Conservation (phyloP, 2,888 invertebrate species). For the Drosophila picticornis region DNA sequence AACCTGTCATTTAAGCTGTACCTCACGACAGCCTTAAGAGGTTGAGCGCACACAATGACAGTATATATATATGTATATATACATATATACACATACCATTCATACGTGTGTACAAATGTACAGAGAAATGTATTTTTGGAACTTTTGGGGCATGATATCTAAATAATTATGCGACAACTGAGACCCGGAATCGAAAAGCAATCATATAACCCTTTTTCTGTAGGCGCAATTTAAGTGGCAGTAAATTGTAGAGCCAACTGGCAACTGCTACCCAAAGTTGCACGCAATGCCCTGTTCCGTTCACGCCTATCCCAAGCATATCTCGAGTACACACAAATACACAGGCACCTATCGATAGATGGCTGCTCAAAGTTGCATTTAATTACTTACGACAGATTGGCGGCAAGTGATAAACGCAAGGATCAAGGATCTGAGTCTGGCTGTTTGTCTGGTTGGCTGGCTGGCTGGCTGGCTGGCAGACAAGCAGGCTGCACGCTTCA, state of each 20-base stretch:
- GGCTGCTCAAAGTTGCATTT: conserved; percentile 58
- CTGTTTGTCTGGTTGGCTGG: conserved; percentile 7
- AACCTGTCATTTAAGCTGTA: conserved; percentile 48
- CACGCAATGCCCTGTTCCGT: conserved; percentile 44
- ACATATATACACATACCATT: neutral
- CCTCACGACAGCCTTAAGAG: conserved; percentile 36
- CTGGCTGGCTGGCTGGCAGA: neutral
- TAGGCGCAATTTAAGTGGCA: conserved; percentile 36
- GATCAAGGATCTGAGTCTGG: conserved; percentile 48
- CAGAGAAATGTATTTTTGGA: conserved; percentile 11
- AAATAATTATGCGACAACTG: conserved; percentile 51
- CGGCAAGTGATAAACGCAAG: conserved; percentile 22
- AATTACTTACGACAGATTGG: conserved; percentile 70
- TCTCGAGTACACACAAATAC: conserved; percentile 4
- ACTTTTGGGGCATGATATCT: conserved; percentile 38
- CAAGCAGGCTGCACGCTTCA: conserved; percentile 47
- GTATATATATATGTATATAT: neutral
- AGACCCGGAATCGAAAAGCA: conserved; percentile 22
- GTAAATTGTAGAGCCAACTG: conserved; percentile 44
- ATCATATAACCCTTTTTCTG: conserved; percentile 16
- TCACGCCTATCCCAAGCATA: conserved; percentile 29
- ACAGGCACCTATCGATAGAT: conserved; percentile 50
- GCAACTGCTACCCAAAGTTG: conserved; percentile 26
- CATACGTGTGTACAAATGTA: neutral
- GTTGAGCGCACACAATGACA: conserved; percentile 40